Conservation (phyloP, 2,888 invertebrate genomes). For the Diplolepis rosae region DNA sequence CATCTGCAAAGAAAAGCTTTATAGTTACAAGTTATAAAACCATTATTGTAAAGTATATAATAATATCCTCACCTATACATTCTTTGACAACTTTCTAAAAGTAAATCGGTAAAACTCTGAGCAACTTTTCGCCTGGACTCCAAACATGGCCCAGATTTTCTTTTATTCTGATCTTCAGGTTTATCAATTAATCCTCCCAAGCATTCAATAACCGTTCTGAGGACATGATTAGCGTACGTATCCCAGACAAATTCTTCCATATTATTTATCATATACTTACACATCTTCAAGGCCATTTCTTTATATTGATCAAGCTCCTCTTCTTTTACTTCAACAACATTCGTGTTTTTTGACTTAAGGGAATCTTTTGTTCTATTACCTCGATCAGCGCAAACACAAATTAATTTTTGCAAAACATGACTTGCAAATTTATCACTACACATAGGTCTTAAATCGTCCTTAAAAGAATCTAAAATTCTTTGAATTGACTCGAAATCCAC, state of each 20-base stretch:
- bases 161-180: conserved; percentile 38
- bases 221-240: conserved; percentile 84
- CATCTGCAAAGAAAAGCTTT: conserved; percentile 74
- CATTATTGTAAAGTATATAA: not conserved
- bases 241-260: conserved; percentile 89
- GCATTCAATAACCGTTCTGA: conserved; percentile 83
- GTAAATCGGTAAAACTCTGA: conserved; percentile 73
- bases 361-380: conserved; percentile 66
- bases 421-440: conserved; percentile 86
- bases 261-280: conserved; percentile 87
- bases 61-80: conserved; percentile 73
- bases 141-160: conserved; percentile 38
- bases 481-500: conserved; percentile 79
- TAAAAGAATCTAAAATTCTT: conserved; percentile 79
- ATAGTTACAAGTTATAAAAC: not conserved
- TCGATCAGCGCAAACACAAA: conserved; percentile 76
- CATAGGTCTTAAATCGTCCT: conserved; percentile 80
- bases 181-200: conserved; percentile 79
- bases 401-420: conserved; percentile 84
- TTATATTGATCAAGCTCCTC: conserved; percentile 74
- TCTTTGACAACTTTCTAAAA: conserved; percentile 67
- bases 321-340: conserved; percentile 30
- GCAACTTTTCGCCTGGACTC: conserved; percentile 61
- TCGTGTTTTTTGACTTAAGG: conserved; percentile 35
- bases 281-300: conserved; percentile 81